Evolutionary conservation across 2,113 vertebrate genomes (phyloP).

Genomic region (Budorcas taxicolor): DNA sequence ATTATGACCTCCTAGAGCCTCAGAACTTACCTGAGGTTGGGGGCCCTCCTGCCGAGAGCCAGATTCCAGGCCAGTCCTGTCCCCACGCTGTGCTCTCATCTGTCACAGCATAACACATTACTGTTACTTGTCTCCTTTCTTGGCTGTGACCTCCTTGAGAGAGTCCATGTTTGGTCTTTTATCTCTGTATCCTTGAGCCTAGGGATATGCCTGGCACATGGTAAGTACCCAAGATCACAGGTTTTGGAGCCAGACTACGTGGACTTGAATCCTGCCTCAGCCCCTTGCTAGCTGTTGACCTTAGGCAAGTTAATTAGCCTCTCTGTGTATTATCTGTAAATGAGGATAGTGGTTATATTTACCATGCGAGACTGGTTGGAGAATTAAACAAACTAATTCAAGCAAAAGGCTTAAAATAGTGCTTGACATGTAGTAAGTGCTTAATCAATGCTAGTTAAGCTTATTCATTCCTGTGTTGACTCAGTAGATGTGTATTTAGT

Average conservation of each 20-base stretch:
- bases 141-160: neutral
- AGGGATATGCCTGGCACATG: neutral
- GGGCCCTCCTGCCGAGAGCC: neutral
- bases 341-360: neutral
- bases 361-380: neutral
- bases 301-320: neutral
- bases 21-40: neutral
- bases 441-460: neutral
- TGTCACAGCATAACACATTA: neutral
- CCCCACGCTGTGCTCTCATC: neutral
- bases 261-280: neutral
- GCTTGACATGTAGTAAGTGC: neutral
- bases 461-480: neutral
- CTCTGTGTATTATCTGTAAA: neutral
- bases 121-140: neutral
- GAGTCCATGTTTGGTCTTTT: neutral
- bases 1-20: neutral
- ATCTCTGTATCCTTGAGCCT: neutral
- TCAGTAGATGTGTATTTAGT: neutral
- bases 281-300: neutral
- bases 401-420: neutral
- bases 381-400: neutral
- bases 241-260: neutral
- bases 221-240: neutral
- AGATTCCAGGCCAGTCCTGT: neutral